Conservation (phyloP, 2,888 invertebrate species). For the Mesochorus sp. region DNA sequence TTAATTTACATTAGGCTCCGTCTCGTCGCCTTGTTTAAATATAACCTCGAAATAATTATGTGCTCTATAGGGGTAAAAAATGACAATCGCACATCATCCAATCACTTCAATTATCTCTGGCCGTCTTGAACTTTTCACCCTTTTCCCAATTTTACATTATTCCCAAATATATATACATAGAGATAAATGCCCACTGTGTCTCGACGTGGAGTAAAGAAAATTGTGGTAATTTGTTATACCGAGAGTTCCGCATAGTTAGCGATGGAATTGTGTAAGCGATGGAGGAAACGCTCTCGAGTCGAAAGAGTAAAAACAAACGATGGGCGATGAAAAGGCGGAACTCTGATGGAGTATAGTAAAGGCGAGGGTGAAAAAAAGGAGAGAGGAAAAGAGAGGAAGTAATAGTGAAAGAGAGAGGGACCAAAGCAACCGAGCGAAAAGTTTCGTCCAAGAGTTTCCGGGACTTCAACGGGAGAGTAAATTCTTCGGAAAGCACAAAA, state of each 20-base stretch:
- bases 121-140: neutral
- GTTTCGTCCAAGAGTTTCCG: conserved; percentile 59
- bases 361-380: conserved; percentile 19
- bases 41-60: no score
- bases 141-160: conserved; percentile 8
- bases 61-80: neutral
- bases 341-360: conserved; percentile 5
- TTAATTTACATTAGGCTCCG: no score
- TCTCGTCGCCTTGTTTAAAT: no score
- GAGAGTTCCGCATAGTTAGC: conserved; percentile 56
- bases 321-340: conserved; percentile 18
- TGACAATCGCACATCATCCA: conserved; percentile 5
- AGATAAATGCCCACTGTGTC: neutral
- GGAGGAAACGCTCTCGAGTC: conserved; percentile 40
- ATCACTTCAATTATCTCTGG: neutral
- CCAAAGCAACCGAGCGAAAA: conserved; percentile 56
- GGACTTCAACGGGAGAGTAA: conserved; percentile 57
- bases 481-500: conserved; percentile 61
- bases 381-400: conserved; percentile 35
- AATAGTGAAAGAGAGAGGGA: conserved; percentile 24
- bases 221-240: conserved; percentile 57
- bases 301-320: conserved; percentile 53
- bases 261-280: conserved; percentile 56
- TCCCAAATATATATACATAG: neutral
- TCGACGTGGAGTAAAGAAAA: conserved; percentile 28